Percentiles rank a stretch among this genome's conserved stretches.
phyloP scores from a whole-genome alignment of 2,797 vertebrate genomes.

The Myoxocephalus aenaeus region DNA sequence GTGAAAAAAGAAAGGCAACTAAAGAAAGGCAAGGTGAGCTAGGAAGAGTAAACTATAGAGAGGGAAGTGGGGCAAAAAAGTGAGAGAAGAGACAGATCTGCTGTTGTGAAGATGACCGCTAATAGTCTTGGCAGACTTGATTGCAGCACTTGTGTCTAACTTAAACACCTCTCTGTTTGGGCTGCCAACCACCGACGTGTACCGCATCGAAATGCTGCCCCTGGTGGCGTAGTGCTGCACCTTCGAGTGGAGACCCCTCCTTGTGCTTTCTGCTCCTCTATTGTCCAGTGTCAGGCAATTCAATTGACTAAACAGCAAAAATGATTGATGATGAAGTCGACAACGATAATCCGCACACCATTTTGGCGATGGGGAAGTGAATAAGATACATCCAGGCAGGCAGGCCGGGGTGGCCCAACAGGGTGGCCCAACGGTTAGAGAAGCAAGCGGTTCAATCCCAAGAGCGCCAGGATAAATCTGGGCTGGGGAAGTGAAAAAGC shows the following conservation, averaged over 20 bases:
- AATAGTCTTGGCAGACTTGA: constrained; percentile 23
- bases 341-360: constrained; percentile 3
- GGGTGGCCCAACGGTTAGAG: background rate
- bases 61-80: constrained; percentile 1
- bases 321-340: constrained; percentile 10
- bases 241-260: background rate
- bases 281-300: background rate
- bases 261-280: background rate
- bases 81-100: constrained; percentile 18
- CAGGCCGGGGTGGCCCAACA: no score
- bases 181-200: constrained; percentile 12
- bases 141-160: constrained; percentile 25
- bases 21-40: background rate
- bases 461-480: background rate
- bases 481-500: no score
- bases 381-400: background rate
- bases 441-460: background rate
- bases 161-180: constrained; percentile 38
- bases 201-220: constrained; percentile 4
- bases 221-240: constrained; percentile 11
- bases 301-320: background rate
- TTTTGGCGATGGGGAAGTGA: background rate
- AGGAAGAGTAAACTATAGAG: background rate
- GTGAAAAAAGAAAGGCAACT: background rate
- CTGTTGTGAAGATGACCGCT: constrained; percentile 26